These are phyloP conservation scores for Tortricodes alternella DNA, from an alignment of 2,888 invertebrate genomes.

Conservation along the genomic window DNA sequence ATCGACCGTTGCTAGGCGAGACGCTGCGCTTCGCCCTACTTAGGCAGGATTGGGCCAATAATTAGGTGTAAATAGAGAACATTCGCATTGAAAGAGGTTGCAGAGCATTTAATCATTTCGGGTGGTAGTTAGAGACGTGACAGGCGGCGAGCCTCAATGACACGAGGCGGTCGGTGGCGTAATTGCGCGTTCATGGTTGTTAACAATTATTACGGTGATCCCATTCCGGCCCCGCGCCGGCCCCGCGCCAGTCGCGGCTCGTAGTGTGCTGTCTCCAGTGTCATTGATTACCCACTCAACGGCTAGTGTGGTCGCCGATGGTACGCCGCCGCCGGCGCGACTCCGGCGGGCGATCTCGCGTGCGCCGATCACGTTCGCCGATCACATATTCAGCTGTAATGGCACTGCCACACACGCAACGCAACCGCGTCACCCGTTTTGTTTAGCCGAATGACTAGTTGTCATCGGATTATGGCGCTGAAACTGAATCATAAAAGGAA, in stretches of 20 bases:
- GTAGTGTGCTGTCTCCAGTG: neutral
- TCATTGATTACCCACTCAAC: neutral
- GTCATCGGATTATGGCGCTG: neutral
- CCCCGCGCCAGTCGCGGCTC: constrained; percentile 5
- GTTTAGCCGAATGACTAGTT: constrained; percentile 2
- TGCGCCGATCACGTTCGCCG: constrained; percentile 16
- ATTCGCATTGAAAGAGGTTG: constrained; percentile 1
- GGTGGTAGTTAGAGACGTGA: constrained; percentile 12
- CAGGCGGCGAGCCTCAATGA: constrained; percentile 25
- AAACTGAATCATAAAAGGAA: neutral
- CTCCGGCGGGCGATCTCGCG: constrained; percentile 6
- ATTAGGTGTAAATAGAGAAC: constrained; percentile 16
- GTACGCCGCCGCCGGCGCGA: neutral
- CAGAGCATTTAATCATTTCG: constrained; percentile 14
- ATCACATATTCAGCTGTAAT: constrained; percentile 15
- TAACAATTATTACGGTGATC: constrained; percentile 32
- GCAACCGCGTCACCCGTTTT: constrained; percentile 5
- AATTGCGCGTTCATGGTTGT: constrained; percentile 30
- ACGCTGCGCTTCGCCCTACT: neutral
- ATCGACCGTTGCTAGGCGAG: constrained; percentile 18
- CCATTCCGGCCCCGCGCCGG: constrained; percentile 26
- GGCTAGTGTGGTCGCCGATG: too few species aligned
- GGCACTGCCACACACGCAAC: constrained; percentile 11
- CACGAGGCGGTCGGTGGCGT: constrained; percentile 5
- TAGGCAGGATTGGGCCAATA: constrained; percentile 6